phyloP scores from a whole-genome alignment of 2,113 vertebrate genomes.

The Scophthalmus maximus region DNA sequence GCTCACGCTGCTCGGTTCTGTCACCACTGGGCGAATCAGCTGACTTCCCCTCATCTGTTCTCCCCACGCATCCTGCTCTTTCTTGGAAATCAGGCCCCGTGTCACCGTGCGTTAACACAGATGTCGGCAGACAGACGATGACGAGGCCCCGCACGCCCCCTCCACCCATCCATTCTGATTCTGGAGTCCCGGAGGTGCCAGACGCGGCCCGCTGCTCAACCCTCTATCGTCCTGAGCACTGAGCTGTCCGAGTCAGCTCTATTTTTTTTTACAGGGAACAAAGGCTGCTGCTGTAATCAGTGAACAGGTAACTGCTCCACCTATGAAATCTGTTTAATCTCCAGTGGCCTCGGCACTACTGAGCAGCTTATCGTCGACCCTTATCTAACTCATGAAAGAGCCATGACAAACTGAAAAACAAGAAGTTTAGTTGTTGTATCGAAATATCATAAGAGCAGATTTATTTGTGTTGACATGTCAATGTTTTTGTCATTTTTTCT shows the following conservation, averaged over 20 bases:
- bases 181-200: constrained; percentile 28
- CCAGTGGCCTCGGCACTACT: constrained; percentile 4
- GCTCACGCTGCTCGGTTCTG: constrained; percentile 14
- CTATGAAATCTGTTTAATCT: constrained; percentile 48
- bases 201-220: constrained; percentile 22
- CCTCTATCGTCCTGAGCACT: constrained; percentile 19
- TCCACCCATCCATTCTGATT: constrained; percentile 8
- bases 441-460: background rate
- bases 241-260: background rate
- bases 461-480: too few relatives aligned
- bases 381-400: constrained; percentile 19
- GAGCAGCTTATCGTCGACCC: constrained; percentile 47
- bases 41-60: constrained; percentile 39
- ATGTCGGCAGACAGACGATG: constrained; percentile 41
- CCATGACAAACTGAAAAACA: background rate
- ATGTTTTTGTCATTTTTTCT: too few relatives aligned
- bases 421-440: background rate
- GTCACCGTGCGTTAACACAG: constrained; percentile 34
- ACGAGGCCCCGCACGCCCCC: constrained; percentile 1
- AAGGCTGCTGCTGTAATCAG: constrained; percentile 10
- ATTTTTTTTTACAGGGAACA: constrained; percentile 25
- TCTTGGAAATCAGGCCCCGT: constrained; percentile 38
- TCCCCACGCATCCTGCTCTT: constrained; percentile 32
- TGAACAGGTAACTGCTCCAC: constrained; percentile 43
- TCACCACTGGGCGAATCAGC: constrained; percentile 37